Evolutionary conservation across 2,888 invertebrate genomes (phyloP).

Genomic region (Euspilapteryx auroguttella): DNA sequence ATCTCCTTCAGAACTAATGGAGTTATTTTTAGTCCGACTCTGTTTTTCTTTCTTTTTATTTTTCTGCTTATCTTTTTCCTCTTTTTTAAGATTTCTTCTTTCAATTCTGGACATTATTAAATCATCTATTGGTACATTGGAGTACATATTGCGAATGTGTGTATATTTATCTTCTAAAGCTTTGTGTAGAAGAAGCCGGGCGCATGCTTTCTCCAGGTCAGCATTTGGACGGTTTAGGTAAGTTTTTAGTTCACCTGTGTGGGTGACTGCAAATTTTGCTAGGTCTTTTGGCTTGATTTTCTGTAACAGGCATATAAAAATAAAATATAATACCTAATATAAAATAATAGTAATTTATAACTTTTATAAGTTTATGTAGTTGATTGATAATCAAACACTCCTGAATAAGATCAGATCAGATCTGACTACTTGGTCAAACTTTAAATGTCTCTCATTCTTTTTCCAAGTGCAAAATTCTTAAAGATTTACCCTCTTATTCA

Average conservation of each 20-base stretch:
- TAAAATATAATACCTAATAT: too few species aligned
- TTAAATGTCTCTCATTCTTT: too few species aligned
- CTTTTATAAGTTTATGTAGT: too few species aligned
- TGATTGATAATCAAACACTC: too few species aligned
- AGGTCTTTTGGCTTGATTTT: conserved; percentile 45
- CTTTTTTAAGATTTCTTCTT: conserved; percentile 36
- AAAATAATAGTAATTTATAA: too few species aligned
- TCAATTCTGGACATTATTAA: conserved; percentile 44
- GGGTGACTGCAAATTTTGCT: conserved; percentile 39
- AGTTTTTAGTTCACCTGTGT: conserved; percentile 28
- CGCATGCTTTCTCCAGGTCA: conserved; percentile 37
- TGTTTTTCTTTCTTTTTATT: conserved; percentile 19
- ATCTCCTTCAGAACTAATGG: conserved; percentile 24
- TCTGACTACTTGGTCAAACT: too few species aligned
- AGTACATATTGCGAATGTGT: conserved; percentile 27
- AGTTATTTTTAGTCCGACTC: conserved; percentile 12
- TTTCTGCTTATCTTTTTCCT: conserved; percentile 32
- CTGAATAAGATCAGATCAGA: too few species aligned
- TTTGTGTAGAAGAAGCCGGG: conserved; percentile 38
- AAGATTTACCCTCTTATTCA: too few species aligned
- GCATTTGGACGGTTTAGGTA: conserved; percentile 35
- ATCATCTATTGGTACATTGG: conserved; percentile 37
- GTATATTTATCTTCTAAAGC: conserved; percentile 37
- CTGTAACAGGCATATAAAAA: too few species aligned
- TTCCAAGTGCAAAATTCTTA: too few species aligned